These are phyloP conservation scores for Gallinago media DNA, from an alignment of 2,113 vertebrate genomes.

Conservation along the genomic window DNA sequence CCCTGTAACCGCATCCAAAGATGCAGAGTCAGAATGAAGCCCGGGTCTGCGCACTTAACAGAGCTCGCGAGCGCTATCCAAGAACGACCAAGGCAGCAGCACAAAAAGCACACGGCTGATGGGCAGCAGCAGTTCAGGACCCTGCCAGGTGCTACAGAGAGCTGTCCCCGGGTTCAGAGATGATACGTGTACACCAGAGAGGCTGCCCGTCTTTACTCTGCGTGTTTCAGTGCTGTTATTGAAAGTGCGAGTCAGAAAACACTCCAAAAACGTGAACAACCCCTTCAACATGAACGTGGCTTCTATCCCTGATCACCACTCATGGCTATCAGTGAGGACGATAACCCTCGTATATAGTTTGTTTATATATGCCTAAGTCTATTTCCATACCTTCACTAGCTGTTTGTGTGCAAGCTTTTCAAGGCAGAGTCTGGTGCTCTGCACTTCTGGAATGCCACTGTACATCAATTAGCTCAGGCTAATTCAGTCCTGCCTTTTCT, in stretches of 20 bases:
- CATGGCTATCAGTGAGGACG: neutral
- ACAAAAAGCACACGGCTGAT: accelerated
- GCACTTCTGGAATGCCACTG: neutral
- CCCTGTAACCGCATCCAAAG: neutral
- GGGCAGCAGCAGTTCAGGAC: neutral
- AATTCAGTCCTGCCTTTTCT: neutral
- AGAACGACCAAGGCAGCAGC: neutral
- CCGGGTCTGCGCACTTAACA: accelerated
- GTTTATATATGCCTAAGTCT: neutral
- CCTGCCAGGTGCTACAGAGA: neutral
- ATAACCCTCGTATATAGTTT: accelerated
- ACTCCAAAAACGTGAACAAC: neutral
- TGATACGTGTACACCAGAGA: neutral
- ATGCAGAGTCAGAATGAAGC: neutral
- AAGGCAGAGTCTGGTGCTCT: neutral
- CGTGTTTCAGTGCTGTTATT: neutral
- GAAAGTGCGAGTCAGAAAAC: neutral
- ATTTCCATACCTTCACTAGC: neutral
- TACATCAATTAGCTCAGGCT: neutral
- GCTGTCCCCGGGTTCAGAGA: neutral
- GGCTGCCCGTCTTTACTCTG: neutral
- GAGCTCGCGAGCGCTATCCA: neutral
- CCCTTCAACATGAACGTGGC: accelerated
- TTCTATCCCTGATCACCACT: neutral
- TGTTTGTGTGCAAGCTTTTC: neutral